phyloP scores from a whole-genome alignment of 2,797 vertebrate genomes.

The Heliangelus exortis region DNA sequence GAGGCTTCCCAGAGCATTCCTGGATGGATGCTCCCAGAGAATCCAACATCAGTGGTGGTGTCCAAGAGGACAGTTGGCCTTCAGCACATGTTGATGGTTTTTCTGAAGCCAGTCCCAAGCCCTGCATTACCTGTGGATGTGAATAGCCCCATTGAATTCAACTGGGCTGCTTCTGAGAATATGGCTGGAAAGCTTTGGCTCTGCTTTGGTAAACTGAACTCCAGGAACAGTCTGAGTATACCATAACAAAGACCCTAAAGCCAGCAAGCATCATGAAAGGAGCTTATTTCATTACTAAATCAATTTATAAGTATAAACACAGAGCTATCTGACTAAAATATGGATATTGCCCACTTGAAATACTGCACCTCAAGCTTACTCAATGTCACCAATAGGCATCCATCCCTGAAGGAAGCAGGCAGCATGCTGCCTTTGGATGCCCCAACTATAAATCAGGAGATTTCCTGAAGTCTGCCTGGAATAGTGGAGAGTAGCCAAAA shows the following conservation, averaged over 20 bases:
- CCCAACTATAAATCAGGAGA: slow-evolving; percentile 69
- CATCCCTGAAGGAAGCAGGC: slow-evolving; percentile 66
- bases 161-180: neutral
- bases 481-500: slow-evolving; percentile 65
- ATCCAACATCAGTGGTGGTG: neutral
- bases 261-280: slow-evolving; percentile 58
- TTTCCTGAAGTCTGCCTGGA: slow-evolving; percentile 70
- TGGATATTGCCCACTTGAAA: slow-evolving; percentile 68
- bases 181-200: slow-evolving; percentile 16
- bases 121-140: slow-evolving; percentile 18
- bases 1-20: neutral
- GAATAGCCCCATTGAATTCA: slow-evolving; percentile 60
- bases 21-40: too few relatives aligned
- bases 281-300: slow-evolving; percentile 66
- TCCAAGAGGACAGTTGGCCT: neutral
- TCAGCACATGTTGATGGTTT: neutral
- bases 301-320: slow-evolving; percentile 48
- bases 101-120: neutral
- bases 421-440: slow-evolving; percentile 62
- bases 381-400: slow-evolving; percentile 63
- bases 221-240: slow-evolving; percentile 26
- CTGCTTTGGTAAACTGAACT: slow-evolving; percentile 51
- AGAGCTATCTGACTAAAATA: slow-evolving; percentile 66
- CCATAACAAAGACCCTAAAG: slow-evolving; percentile 66
- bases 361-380: slow-evolving; percentile 59